phyloP scores from a whole-genome alignment of 2,888 invertebrate genomes.

The Ophioninae sp. region DNA sequence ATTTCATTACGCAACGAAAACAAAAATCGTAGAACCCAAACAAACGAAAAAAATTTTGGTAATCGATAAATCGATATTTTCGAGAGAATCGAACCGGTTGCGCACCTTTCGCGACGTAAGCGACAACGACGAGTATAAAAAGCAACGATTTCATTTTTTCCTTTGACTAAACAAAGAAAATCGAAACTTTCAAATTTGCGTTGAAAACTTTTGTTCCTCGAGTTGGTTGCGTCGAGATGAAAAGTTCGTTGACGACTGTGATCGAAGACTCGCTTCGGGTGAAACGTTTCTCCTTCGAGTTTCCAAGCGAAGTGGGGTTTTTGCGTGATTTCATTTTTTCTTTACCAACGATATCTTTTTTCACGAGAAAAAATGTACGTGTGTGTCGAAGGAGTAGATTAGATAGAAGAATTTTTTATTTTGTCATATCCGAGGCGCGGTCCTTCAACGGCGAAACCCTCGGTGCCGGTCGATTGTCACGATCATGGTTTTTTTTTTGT shows the following conservation, averaged over 20 bases:
- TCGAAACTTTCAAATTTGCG: not conserved
- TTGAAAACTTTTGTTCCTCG: not conserved
- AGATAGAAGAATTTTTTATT: not conserved
- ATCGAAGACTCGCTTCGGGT: not conserved
- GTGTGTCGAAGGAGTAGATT: not conserved
- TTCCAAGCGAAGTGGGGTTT: not conserved
- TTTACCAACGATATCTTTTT: not conserved
- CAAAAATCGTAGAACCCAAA: not conserved
- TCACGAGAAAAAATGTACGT: not conserved
- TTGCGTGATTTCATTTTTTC: not conserved
- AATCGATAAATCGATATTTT: not conserved
- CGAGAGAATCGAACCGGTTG: not conserved
- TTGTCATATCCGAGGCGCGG: not conserved
- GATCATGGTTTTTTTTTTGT: not conserved
- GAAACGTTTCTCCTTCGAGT: not conserved
- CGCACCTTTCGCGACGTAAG: conserved; percentile 24
- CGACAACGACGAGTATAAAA: conserved; percentile 6
- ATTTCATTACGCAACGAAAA: not conserved
- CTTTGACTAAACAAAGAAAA: not conserved
- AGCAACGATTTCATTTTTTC: conserved; percentile 22
- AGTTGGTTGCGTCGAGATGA: conserved; percentile 3
- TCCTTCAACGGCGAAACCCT: not conserved
- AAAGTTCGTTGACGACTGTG: conserved; percentile 18
- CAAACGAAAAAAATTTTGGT: not conserved
- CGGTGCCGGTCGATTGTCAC: not conserved